Percentiles rank a stretch among this genome's conserved stretches.
Conservation (phyloP, 1,140 invertebrate genomes). For the Tetramorium alpestre region DNA sequence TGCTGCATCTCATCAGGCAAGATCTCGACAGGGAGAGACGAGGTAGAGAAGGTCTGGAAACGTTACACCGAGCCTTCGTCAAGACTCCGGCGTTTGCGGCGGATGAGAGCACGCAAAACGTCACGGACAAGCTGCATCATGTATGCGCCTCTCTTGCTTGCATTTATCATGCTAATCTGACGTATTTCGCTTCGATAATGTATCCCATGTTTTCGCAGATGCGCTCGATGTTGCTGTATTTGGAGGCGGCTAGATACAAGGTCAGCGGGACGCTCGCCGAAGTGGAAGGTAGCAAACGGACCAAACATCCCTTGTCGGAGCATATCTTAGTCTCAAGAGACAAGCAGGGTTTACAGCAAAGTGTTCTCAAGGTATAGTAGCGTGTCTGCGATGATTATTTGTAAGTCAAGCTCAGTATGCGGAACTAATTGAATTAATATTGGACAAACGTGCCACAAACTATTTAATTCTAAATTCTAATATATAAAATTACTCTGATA, state of each 20-base stretch:
- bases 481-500: background rate
- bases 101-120: conserved; percentile 96
- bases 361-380: conserved; percentile 90
- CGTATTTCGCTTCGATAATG: background rate
- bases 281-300: conserved; percentile 91
- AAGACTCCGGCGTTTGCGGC: conserved; percentile 95
- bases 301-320: conserved; percentile 92
- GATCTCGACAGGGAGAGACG: conserved; percentile 94
- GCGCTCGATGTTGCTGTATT: conserved; percentile 95
- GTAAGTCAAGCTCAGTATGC: background rate
- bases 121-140: conserved; percentile 96
- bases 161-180: background rate
- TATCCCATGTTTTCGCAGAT: conserved; percentile 88
- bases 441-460: background rate
- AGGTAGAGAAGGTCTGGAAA: conserved; percentile 94
- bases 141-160: conserved; percentile 85
- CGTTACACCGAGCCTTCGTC: conserved; percentile 95
- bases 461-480: too few species aligned
- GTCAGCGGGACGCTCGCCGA: conserved; percentile 93
- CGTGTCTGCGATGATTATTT: background rate
- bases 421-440: background rate
- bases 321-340: conserved; percentile 95
- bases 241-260: conserved; percentile 96
- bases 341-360: conserved; percentile 95
- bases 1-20: conserved; percentile 93